Percentiles rank a stretch among this genome's conserved stretches.
phyloP scores from a whole-genome alignment of 2,888 invertebrate species.

The Metallyticus violacea region DNA sequence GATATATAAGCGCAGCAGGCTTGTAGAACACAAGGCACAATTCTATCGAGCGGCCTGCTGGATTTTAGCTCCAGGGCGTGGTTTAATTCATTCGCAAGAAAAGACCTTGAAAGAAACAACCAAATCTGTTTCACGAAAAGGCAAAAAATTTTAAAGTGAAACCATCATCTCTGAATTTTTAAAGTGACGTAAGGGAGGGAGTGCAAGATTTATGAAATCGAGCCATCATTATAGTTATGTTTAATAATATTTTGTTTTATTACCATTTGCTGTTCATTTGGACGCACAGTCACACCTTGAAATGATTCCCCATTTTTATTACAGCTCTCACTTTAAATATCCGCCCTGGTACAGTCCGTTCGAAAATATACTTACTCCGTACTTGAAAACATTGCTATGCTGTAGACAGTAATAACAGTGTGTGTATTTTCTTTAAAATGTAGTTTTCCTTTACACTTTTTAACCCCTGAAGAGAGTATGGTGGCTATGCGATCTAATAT shows the following conservation, averaged over 20 bases:
- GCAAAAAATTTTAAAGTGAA: not conserved
- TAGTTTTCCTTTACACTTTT: not conserved
- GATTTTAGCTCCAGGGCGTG: conserved; percentile 18
- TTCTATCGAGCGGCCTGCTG: conserved; percentile 14
- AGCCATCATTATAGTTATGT: not conserved
- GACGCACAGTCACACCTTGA: not conserved
- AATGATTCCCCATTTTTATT: no score
- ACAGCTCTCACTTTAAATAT: not conserved
- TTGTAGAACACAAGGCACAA: conserved; percentile 11
- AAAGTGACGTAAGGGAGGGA: not conserved
- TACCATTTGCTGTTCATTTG: not conserved
- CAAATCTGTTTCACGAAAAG: not conserved
- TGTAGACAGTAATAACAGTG: not conserved
- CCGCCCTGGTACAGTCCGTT: not conserved
- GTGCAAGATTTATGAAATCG: not conserved
- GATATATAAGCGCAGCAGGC: conserved; percentile 8
- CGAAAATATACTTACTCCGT: not conserved
- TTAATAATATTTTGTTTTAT: not conserved
- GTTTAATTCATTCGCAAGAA: not conserved
- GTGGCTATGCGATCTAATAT: not conserved
- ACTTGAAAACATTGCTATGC: not conserved
- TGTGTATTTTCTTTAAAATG: not conserved
- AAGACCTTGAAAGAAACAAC: not conserved
- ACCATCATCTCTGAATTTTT: not conserved
- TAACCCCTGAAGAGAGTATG: not conserved